A percentile compares a stretch with the other conserved stretches of the same genome.
These are phyloP conservation scores for Nycticebus coucang DNA, from an alignment of 2,113 vertebrate species.

Conservation along the genomic window DNA sequence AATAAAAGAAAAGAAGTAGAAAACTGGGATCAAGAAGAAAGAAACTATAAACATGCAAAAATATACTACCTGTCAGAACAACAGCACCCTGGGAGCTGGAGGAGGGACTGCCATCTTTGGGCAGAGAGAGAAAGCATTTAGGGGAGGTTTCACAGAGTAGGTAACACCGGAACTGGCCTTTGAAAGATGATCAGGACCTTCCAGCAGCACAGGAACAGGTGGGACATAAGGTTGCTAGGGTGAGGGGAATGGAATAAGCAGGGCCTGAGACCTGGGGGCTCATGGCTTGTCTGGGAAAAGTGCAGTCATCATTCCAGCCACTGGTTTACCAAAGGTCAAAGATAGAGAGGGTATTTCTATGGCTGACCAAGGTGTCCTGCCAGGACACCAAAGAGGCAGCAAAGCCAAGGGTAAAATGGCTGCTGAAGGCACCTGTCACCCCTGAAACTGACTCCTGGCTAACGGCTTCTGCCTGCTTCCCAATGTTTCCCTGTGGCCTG, in stretches of 20 bases:
- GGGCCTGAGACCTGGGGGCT: background rate
- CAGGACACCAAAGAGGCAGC: background rate
- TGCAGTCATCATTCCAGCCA: background rate
- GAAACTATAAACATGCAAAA: background rate
- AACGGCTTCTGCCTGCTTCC: background rate
- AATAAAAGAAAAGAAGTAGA: background rate
- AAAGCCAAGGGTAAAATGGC: background rate
- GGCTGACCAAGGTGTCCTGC: background rate
- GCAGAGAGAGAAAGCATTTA: background rate
- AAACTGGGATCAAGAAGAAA: background rate
- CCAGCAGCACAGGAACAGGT: background rate
- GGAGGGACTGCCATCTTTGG: background rate
- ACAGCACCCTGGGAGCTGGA: too few relatives aligned
- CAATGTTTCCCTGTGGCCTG: background rate
- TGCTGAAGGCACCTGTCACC: constrained; percentile 48
- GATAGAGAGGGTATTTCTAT: background rate
- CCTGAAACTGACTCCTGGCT: background rate
- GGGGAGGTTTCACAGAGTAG: background rate
- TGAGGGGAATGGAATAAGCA: background rate
- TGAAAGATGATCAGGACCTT: background rate
- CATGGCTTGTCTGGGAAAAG: background rate
- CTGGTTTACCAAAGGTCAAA: background rate
- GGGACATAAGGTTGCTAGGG: background rate
- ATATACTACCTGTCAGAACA: background rate
- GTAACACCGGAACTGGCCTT: background rate